These are phyloP conservation scores for Osmerus eperlanus DNA, from an alignment of 2,113 vertebrate genomes.

Conservation along the genomic window DNA sequence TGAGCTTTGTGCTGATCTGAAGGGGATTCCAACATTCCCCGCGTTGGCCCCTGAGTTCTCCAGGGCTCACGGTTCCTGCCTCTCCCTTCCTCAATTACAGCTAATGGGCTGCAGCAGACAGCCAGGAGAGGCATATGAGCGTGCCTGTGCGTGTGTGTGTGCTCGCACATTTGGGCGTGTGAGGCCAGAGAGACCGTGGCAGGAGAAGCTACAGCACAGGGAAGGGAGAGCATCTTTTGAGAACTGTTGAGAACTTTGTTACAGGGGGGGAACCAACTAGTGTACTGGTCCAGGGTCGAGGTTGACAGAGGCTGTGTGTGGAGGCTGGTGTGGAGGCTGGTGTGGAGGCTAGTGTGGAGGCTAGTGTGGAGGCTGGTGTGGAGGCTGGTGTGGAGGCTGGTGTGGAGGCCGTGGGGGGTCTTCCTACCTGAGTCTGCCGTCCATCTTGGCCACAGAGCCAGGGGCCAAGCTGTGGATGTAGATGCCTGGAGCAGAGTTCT, in stretches of 20 bases:
- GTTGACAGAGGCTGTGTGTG: no score
- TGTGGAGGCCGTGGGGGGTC: no score
- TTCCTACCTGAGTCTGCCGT: no score
- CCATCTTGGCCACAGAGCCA: slow-evolving; percentile 28
- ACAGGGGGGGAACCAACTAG: no score
- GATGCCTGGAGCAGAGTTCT: slow-evolving; percentile 86
- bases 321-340: no score
- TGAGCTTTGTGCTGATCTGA: neutral
- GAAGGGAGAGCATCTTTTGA: neutral
- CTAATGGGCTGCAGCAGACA: slow-evolving; percentile 10
- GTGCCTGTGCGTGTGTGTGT: neutral
- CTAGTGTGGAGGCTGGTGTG: no score
- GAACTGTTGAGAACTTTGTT: no score
- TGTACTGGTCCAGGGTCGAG: no score
- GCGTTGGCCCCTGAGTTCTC: slow-evolving; percentile 20
- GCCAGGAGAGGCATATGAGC: slow-evolving; percentile 15
- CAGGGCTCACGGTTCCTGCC: slow-evolving; percentile 25
- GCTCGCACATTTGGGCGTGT: neutral
- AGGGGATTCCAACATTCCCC: slow-evolving; percentile 16
- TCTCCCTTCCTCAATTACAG: slow-evolving; percentile 44
- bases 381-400: no score
- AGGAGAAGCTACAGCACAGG: neutral
- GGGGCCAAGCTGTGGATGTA: slow-evolving; percentile 94
- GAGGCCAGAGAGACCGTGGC: no score
- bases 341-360: no score